Percentiles rank a stretch among this genome's conserved stretches.
Evolutionary conservation across 2,888 invertebrate genomes (phyloP).

Genomic region (Drosophila subsilvestris): DNA sequence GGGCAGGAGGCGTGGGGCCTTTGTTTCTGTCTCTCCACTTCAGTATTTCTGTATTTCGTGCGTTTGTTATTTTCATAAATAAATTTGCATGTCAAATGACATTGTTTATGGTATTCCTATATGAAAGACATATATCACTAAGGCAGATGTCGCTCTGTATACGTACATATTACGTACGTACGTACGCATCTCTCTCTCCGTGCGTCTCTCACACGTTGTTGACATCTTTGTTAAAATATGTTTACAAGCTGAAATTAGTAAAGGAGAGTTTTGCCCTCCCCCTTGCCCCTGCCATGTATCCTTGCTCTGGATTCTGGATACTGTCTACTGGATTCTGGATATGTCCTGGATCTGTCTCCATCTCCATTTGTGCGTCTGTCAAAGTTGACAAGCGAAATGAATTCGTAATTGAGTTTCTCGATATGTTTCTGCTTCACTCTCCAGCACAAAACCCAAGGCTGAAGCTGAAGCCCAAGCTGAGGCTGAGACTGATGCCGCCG

Average conservation of each 20-base stretch:
- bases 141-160: slow-evolving; percentile 31
- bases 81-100: slow-evolving; percentile 80
- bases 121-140: slow-evolving; percentile 64
- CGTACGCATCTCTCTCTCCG: slow-evolving; percentile 17
- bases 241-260: slow-evolving; percentile 77
- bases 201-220: slow-evolving; percentile 72
- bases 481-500: too few species aligned
- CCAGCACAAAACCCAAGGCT: slow-evolving; percentile 21
- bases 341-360: slow-evolving; percentile 14
- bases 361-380: slow-evolving; percentile 52
- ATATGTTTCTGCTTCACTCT: slow-evolving; percentile 38
- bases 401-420: slow-evolving; percentile 76
- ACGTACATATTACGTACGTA: too few species aligned
- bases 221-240: slow-evolving; percentile 80
- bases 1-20: not conserved
- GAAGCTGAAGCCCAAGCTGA: slow-evolving; percentile 2
- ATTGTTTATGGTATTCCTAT: slow-evolving; percentile 80
- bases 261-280: slow-evolving; percentile 24
- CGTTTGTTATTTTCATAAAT: slow-evolving; percentile 77
- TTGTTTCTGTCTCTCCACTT: slow-evolving; percentile 25
- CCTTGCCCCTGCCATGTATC: too few species aligned
- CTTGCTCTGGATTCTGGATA: not conserved
- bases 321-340: not conserved
- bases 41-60: slow-evolving; percentile 25
- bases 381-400: slow-evolving; percentile 77